Evolutionary conservation across 2,797 vertebrate species (phyloP).

Genomic region (Luscinia megarhynchos): DNA sequence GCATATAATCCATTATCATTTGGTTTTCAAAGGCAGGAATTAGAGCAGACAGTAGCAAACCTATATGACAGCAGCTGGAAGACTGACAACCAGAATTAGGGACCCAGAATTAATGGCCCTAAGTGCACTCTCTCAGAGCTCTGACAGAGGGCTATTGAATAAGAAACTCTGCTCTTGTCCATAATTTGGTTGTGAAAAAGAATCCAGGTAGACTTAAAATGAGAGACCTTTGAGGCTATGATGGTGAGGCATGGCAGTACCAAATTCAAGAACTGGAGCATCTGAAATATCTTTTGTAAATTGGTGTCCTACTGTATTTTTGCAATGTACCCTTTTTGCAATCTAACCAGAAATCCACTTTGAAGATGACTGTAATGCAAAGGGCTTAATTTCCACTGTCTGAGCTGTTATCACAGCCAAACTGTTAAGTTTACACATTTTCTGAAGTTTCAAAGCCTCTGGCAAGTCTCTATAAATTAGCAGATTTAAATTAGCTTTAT

Average conservation of each 20-base stretch:
- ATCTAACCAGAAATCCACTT: background rate
- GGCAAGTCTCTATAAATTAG: slow-evolving; percentile 78
- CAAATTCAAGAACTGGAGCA: background rate
- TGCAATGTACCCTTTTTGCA: background rate
- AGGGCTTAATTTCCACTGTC: slow-evolving; percentile 62
- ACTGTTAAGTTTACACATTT: slow-evolving; percentile 75
- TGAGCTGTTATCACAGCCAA: slow-evolving; percentile 73
- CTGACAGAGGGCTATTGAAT: background rate
- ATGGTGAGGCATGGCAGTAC: background rate
- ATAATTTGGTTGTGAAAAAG: background rate
- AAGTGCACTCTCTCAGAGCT: background rate
- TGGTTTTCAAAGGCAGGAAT: slow-evolving; percentile 26
- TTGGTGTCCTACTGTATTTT: background rate
- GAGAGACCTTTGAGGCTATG: background rate
- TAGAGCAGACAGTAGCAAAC: slow-evolving; percentile 17
- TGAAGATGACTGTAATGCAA: slow-evolving; percentile 47
- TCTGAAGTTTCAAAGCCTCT: slow-evolving; percentile 73
- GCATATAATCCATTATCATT: slow-evolving; percentile 40
- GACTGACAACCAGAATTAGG: slow-evolving; percentile 25
- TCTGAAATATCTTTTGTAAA: background rate
- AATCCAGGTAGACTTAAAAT: background rate
- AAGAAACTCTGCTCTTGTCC: background rate
- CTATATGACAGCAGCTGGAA: background rate
- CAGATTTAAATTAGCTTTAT: slow-evolving; percentile 79
- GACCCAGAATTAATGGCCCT: background rate